Evolutionary conservation across 2,113 vertebrate genomes (phyloP).

Genomic region (Corynorhinus townsendii): DNA sequence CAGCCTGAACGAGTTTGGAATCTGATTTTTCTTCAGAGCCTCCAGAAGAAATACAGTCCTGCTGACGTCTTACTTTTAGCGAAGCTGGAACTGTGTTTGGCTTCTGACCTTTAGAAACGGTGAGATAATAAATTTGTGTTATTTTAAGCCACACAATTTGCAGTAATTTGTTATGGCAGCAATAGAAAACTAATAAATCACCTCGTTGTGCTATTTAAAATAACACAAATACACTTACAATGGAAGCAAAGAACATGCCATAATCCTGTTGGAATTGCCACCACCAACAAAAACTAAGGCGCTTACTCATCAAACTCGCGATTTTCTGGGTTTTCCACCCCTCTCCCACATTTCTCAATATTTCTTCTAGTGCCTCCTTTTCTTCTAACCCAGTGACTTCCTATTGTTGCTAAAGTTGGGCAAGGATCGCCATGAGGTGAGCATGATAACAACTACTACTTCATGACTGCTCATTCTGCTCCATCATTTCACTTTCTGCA

Average conservation of each 20-base stretch:
- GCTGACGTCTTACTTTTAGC: neutral
- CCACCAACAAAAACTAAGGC: neutral
- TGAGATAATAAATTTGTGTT: neutral
- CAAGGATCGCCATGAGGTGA: neutral
- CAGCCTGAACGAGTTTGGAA: neutral
- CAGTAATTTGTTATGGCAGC: neutral
- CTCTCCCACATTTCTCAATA: neutral
- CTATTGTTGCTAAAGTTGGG: neutral
- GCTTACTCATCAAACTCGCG: neutral
- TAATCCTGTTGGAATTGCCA: neutral
- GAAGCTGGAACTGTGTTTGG: neutral
- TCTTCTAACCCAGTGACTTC: neutral
- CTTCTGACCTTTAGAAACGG: neutral
- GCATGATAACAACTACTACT: neutral
- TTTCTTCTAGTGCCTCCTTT: neutral
- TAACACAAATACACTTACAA: neutral
- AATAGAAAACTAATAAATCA: neutral
- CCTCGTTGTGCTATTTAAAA: neutral
- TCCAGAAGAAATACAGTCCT: neutral
- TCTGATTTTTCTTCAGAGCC: neutral
- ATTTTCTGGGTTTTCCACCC: neutral
- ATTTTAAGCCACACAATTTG: neutral
- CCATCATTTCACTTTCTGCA: neutral
- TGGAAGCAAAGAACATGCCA: neutral
- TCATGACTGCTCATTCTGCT: neutral